Percentiles rank a stretch among this genome's conserved stretches.
These are phyloP conservation scores for Protophormia terraenovae DNA, from an alignment of 2,888 invertebrate species.

Conservation along the genomic window DNA sequence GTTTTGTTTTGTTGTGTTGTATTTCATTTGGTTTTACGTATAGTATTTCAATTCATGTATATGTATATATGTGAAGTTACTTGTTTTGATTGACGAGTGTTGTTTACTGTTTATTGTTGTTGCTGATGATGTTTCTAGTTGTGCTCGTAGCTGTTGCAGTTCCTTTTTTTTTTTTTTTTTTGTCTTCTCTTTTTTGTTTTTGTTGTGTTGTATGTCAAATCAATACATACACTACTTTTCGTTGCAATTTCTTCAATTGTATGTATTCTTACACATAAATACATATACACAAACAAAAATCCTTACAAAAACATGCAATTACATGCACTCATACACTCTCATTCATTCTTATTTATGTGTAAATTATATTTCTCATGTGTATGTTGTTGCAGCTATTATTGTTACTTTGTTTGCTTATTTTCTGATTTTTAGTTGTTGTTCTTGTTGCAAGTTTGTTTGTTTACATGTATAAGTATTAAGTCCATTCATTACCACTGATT, in stretches of 20 bases:
- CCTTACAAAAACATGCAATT: background rate
- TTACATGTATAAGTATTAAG: conserved; percentile 18
- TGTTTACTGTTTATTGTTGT: conserved; percentile 46
- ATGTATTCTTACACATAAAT: background rate
- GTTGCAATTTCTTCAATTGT: conserved; percentile 33
- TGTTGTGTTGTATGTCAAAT: conserved; percentile 32
- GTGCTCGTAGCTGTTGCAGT: conserved; percentile 36
- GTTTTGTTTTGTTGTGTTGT: conserved; percentile 1
- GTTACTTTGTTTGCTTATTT: conserved; percentile 36
- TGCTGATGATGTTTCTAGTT: conserved; percentile 38
- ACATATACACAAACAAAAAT: background rate
- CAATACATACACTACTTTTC: conserved; percentile 43
- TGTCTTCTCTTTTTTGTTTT: background rate
- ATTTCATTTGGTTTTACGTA: conserved; percentile 17
- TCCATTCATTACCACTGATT: conserved; percentile 64
- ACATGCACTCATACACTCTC: background rate
- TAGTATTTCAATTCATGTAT: background rate
- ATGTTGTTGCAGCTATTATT: conserved; percentile 41
- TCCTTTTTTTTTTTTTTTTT: too few species aligned
- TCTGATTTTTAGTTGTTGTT: background rate
- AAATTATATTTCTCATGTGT: conserved; percentile 16
- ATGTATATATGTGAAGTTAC: conserved; percentile 16
- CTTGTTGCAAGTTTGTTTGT: conserved; percentile 8
- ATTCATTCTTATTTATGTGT: background rate
- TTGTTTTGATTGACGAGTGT: conserved; percentile 66